Base-by-base conservation (phyloP, 1,140 invertebrate genomes). In the Leptinotarsa defecta region DNA sequence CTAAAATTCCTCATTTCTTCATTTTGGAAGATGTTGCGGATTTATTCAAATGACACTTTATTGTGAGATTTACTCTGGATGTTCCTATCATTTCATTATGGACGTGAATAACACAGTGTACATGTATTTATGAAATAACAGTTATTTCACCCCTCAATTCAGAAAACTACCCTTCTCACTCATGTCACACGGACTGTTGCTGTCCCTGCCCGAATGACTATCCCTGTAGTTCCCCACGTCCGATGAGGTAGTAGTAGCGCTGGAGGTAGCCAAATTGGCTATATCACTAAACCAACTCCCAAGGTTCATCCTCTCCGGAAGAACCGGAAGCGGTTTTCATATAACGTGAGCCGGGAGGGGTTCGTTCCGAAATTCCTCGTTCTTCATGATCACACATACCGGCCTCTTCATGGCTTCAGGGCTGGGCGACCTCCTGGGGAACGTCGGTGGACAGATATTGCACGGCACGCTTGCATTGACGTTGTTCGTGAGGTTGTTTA, bases 241-340 rank as follows among this genome's bases (percentile, higher is more conserved):
- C 4, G 71, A 71, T 43, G 73, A 57, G 22, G 77, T 76, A 11
- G 48, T 48, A 15, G 75, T 57, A 19, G 76, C 24, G 69, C 74
- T 79, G 1, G 80, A 81, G 34, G 79, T 82, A 22, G 84, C 83
- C 76, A 84, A 78, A 75, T 78, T 84, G 20, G 84, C 81, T 67
- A 84, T 84, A 79, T 85, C 84, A 77, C 81, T 84, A 88, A 88
- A 89, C 84, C 88, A 89, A 79, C 85, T 82, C 24, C 86, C 86
- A 83, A 88, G 87, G 84, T 85, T 85, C 84, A 86, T 79, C 85
- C 77, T 78, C 81, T 84, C 87, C 84, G 84, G 92, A 86, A 93
- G 92, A 92, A 93, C 91, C 88, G 91, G 91, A 86, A 93, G 91
- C 86, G 92, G 92, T 88, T 91, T 93, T 93, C 92, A 94, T 91